Evolutionary conservation across 2,113 vertebrate species (phyloP), one percentile per base, ranked within the genome.

Genomic region (Rhinichthys klamathensis): DNA sequence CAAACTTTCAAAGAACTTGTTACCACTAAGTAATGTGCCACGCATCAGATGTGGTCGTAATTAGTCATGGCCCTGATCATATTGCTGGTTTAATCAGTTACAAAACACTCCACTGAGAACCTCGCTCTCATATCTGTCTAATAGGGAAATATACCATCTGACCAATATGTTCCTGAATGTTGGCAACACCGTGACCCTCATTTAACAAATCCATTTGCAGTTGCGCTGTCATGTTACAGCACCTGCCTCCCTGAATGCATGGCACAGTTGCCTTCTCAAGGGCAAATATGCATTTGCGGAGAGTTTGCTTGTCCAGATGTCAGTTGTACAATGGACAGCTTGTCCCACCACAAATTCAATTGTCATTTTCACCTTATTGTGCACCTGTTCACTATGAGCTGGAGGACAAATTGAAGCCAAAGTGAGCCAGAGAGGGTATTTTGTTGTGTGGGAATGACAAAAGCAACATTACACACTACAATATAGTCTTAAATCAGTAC

Each of bases 11-110:
- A 46, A 5, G 38, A 46, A 73, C 70, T 73, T 25, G 41, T 73
- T 73, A 46, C 41, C 70, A 46, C 70, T 73, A 73, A 73, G 70
- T 73, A 44, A 46, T 73, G 70, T 25, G 70, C 23, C 70, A 73
- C 12, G 70, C 70, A 73, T 25, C 11, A 23, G 70, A 73, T 73
- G 70, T 25, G 70, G 70, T 73, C 23, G 23, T 73, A n/a, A 46
- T 73, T 73, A 73, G 70, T 73, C 70, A 73, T 73, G 23, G 41
- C 70, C 23, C 70, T 73, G 23, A 73, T 73, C n/a, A 46, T 73
- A 73, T 73, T 73, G 41, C 23, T 46, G 23, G 70, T 46, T 0
- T 73, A 73, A 73, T 73, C 23, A 44, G 70, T 73, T 23, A 73
- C 41, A 44, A 25, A 25, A 73, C 12, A n/a, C 12, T 25, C 23